phyloP scores from a whole-genome alignment of 2,888 invertebrate genomes.

The Steromphala cineraria region DNA sequence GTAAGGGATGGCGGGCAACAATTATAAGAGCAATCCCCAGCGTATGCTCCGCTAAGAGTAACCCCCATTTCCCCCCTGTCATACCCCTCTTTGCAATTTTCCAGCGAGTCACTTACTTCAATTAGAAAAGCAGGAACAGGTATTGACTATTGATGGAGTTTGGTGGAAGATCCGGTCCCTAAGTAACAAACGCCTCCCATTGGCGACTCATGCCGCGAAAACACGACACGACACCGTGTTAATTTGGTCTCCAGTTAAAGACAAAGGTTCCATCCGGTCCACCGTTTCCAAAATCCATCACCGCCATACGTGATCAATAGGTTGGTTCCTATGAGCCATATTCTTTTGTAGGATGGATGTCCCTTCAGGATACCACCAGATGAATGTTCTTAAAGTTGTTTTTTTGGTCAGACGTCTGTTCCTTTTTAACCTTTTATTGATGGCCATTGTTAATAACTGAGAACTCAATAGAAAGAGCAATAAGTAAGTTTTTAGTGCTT shows the following conservation, averaged over 20 bases:
- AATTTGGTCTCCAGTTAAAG: slow-evolving; percentile 11
- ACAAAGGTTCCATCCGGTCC: slow-evolving; percentile 7
- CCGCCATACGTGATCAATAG: neutral
- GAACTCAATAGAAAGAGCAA: too few relatives aligned
- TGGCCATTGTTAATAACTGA: neutral
- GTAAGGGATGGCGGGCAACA: too few relatives aligned
- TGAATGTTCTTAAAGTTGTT: neutral
- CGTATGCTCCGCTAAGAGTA: too few relatives aligned
- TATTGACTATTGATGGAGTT: slow-evolving; percentile 7
- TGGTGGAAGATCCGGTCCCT: neutral
- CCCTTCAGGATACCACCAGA: neutral
- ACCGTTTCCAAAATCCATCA: slow-evolving; percentile 5
- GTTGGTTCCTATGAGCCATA: neutral
- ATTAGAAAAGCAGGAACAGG: neutral
- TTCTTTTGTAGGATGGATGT: neutral
- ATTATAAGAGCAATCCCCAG: too few relatives aligned
- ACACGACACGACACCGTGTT: neutral
- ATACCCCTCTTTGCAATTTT: neutral
- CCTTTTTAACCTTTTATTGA: neutral
- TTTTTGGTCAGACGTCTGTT: neutral
- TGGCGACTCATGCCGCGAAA: neutral
- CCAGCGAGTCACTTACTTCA: slow-evolving; percentile 6
- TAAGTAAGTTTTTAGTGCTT: too few relatives aligned
- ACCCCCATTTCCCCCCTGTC: too few relatives aligned
- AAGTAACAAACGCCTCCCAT: slow-evolving; percentile 4